Evolutionary conservation across 2,888 invertebrate species (phyloP).

Genomic region (Sceliomorpha sp.): DNA sequence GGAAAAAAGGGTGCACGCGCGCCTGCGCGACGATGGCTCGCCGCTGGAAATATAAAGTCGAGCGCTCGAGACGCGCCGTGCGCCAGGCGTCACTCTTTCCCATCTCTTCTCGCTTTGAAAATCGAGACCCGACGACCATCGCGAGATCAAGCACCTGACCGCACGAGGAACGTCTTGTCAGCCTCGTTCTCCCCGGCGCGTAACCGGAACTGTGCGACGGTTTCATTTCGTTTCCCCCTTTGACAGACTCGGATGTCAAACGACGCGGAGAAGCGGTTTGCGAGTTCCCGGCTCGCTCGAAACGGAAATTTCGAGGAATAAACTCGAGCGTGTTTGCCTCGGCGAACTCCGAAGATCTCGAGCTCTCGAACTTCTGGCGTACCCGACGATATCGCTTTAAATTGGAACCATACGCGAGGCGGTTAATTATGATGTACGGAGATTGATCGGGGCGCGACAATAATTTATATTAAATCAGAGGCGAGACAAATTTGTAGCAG

Average conservation of each 20-base stretch:
- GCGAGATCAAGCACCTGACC: conserved; percentile 52
- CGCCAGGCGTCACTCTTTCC: conserved; percentile 14
- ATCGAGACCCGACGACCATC: conserved; percentile 38
- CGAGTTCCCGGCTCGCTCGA: conserved; percentile 31
- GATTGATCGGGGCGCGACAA: too few relatives aligned
- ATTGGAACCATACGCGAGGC: too few relatives aligned
- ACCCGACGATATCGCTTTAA: too few relatives aligned
- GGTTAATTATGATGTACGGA: too few relatives aligned
- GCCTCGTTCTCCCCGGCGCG: conserved; percentile 18
- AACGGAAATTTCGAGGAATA: conserved; percentile 34
- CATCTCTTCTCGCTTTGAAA: conserved; percentile 46
- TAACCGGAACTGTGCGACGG: conserved; percentile 38
- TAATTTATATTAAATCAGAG: too few relatives aligned
- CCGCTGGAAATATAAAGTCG: conserved; percentile 36
- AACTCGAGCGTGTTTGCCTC: conserved; percentile 24
- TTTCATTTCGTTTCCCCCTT: conserved; percentile 49
- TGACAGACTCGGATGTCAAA: conserved; percentile 49
- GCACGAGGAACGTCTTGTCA: conserved; percentile 34
- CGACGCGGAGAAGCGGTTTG: conserved; percentile 48
- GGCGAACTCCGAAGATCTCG: conserved; percentile 24
- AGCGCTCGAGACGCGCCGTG: conserved; percentile 19
- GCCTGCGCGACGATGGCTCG: conserved; percentile 35
- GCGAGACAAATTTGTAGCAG: too few relatives aligned
- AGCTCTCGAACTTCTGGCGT: too few relatives aligned
- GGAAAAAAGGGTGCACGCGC: conserved; percentile 40